These are phyloP conservation scores for Nicator chloris DNA, from an alignment of 2,113 vertebrate genomes.

Conservation along the genomic window DNA sequence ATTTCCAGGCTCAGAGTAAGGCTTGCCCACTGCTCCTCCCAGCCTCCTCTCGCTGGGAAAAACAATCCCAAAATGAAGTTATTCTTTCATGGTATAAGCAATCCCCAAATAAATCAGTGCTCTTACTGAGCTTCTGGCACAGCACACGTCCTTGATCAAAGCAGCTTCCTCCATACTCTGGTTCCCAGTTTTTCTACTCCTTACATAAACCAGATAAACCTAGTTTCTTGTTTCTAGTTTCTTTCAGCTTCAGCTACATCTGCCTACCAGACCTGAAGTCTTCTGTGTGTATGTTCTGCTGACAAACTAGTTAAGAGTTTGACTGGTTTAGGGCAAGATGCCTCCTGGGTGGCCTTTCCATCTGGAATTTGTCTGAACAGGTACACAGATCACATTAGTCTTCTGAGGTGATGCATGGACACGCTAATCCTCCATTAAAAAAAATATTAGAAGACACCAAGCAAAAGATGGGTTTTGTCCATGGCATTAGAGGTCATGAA, in stretches of 20 bases:
- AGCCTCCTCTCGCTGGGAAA: slow-evolving; percentile 26
- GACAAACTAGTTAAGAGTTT: slow-evolving; percentile 20
- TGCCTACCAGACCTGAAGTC: slow-evolving; percentile 39
- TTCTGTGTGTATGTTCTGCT: not conserved
- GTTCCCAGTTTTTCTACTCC: not conserved
- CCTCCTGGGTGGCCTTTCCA: slow-evolving; percentile 44
- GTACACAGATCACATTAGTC: slow-evolving; percentile 17
- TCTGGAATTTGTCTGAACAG: slow-evolving; percentile 47
- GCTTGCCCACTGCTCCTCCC: slow-evolving; percentile 45
- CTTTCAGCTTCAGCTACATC: slow-evolving; percentile 34
- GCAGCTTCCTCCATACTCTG: not conserved
- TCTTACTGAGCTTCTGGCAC: slow-evolving; percentile 28
- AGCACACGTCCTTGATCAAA: not conserved
- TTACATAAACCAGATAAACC: slow-evolving; percentile 40
- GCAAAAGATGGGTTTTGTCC: not conserved
- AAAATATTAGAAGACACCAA: not conserved
- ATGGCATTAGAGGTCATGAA: slow-evolving; percentile 11
- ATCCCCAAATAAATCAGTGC: slow-evolving; percentile 9
- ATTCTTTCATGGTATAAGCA: slow-evolving; percentile 20
- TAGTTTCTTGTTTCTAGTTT: slow-evolving; percentile 34
- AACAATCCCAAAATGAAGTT: slow-evolving; percentile 54
- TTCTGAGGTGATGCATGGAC: not conserved
- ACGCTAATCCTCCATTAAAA: not conserved
- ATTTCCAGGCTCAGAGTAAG: slow-evolving; percentile 28
- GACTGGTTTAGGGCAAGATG: not conserved